Evolutionary conservation across 2,113 vertebrate species (phyloP).

Genomic region (Uria aalge): DNA sequence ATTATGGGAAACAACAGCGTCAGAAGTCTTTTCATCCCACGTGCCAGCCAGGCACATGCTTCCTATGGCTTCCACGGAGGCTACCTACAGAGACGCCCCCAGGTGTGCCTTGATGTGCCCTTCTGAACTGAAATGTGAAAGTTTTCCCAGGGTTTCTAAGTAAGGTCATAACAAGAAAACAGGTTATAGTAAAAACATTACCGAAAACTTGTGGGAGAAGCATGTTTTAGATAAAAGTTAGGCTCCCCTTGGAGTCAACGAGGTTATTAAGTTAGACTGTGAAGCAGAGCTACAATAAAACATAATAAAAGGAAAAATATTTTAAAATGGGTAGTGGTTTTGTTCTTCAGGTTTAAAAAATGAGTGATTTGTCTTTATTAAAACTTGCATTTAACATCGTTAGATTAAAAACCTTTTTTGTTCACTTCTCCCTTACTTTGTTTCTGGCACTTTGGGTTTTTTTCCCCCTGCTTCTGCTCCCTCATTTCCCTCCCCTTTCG

Average conservation of each 20-base stretch:
- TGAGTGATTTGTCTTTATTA: not conserved
- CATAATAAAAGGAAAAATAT: not conserved
- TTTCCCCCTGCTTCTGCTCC: accelerated
- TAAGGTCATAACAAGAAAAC: not conserved
- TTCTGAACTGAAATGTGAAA: not conserved
- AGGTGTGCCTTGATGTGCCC: accelerated
- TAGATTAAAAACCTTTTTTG: not conserved
- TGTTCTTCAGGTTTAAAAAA: not conserved
- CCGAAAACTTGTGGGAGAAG: not conserved
- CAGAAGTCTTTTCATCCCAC: not conserved
- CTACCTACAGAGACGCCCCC: accelerated
- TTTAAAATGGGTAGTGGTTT: not conserved
- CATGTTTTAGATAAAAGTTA: not conserved
- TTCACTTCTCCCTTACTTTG: not conserved
- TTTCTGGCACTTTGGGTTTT: not conserved
- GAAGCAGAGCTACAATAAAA: not conserved
- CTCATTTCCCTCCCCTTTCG: not conserved
- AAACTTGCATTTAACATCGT: not conserved
- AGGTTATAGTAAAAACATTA: not conserved
- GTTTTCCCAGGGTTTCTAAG: not conserved
- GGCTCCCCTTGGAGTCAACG: not conserved
- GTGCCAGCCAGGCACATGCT: accelerated
- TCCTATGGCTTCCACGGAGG: accelerated
- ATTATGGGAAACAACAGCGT: not conserved
- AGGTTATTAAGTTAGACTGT: not conserved